Conservation (phyloP, 2,113 vertebrate genomes). For the Xiphophorus hellerii region DNA sequence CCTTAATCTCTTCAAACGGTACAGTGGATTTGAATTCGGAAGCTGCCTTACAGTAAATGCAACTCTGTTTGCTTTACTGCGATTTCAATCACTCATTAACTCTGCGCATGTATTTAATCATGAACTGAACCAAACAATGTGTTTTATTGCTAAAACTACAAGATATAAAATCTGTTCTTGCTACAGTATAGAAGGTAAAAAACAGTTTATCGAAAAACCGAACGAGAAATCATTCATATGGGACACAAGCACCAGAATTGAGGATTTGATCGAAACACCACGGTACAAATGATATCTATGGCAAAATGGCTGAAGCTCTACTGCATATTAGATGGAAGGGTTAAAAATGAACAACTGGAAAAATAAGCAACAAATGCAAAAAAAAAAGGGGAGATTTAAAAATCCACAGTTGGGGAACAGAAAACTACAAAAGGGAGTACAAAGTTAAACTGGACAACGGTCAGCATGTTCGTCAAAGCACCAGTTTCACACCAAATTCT, state of each 20-base stretch:
- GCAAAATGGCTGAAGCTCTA: conserved; percentile 34
- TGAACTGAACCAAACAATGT: conserved; percentile 53
- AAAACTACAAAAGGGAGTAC: conserved; percentile 55
- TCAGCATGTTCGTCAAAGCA: conserved; percentile 61
- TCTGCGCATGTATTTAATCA: background rate
- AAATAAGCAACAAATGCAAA: conserved; percentile 32
- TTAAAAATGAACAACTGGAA: conserved; percentile 27
- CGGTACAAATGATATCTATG: conserved; percentile 66
- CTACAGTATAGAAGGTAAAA: conserved; percentile 80
- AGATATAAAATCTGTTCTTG: conserved; percentile 77
- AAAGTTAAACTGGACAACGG: conserved; percentile 45
- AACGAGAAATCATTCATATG: conserved; percentile 64
- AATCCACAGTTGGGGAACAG: conserved; percentile 42
- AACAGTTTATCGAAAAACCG: conserved; percentile 73
- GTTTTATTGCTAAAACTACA: conserved; percentile 84
- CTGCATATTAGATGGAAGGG: conserved; percentile 29
- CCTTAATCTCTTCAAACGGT: conserved; percentile 59
- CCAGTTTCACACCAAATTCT: conserved; percentile 55
- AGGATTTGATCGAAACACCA: conserved; percentile 71
- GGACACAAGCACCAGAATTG: conserved; percentile 76
- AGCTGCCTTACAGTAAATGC: conserved; percentile 65
- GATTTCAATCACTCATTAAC: conserved; percentile 29
- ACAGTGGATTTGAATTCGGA: conserved; percentile 44
- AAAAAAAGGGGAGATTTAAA: conserved; percentile 52
- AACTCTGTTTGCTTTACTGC: conserved; percentile 30